Percentiles rank a stretch among this genome's conserved stretches.
These are phyloP conservation scores for Ladona fulva DNA, from an alignment of 1,140 invertebrate genomes.

Conservation along the genomic window DNA sequence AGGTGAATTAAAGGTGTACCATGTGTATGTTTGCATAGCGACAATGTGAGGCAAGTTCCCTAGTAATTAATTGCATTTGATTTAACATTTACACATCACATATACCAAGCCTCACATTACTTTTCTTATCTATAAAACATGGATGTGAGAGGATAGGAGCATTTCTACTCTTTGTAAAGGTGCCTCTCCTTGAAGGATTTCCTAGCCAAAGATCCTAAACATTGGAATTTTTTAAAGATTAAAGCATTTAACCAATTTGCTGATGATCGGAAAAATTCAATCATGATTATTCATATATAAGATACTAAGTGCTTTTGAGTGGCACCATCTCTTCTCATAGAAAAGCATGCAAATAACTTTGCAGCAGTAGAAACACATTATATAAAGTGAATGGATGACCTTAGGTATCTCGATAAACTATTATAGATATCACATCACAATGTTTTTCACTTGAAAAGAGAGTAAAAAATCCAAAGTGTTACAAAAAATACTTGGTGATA, in stretches of 20 bases:
- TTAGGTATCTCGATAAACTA: neutral
- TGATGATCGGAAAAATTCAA: neutral
- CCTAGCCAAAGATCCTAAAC: neutral
- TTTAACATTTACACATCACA: conserved; percentile 7
- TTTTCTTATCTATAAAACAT: neutral
- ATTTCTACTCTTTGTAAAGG: neutral
- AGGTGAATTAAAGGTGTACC: neutral
- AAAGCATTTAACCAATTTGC: neutral
- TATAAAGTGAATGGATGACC: neutral
- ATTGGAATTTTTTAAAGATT: neutral
- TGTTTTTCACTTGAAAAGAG: conserved; percentile 4
- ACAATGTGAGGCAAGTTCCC: neutral
- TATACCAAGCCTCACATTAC: neutral
- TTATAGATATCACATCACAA: conserved; percentile 7
- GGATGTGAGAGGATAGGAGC: neutral
- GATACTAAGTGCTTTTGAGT: neutral
- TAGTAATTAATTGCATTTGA: conserved; percentile 1
- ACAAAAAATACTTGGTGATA: conserved; percentile 10
- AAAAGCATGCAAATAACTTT: conserved; percentile 10
- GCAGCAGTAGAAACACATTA: conserved; percentile 5
- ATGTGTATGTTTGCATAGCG: conserved; percentile 1
- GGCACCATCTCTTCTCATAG: conserved; percentile 4
- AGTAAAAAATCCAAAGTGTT: conserved; percentile 7
- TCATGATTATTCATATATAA: neutral
- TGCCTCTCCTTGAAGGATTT: neutral